Evolutionary conservation across 2,797 vertebrate species (phyloP), one percentile per base, ranked within the genome.

Genomic region (Loris lydekkerianus): DNA sequence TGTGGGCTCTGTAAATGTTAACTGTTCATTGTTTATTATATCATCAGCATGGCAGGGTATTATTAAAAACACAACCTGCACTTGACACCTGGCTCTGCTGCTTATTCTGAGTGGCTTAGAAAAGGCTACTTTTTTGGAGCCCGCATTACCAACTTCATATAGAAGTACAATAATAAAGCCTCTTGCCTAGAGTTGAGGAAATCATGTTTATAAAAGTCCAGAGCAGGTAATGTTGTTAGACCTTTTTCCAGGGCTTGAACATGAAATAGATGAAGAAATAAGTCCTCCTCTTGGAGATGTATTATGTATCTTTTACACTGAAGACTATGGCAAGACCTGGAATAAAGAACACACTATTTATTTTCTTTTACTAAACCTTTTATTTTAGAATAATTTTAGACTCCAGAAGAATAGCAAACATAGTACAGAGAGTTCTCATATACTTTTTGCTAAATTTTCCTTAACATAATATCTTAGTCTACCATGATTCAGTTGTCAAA

Each of bases 371-470:
- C 46, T 56, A 75, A 67, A 3, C 43, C 43, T 93, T 89, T 84
- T 87, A 80, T 73, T 90, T 85, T 65, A 77, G 53, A 78, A 27
- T 88, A 69, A 75, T 61, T 75, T 76, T n/a, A 86, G 67, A 70
- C 1, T 76, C 84, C 4, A 25, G 73, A 87, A 80, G 61, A 80
- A 8, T 84, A 83, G n/a, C 37, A 76, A 31, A 77, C 75, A 34
- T 77, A 73, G 5, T 63, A 58, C n/a, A 78, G 29, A 67, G 56
- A 77, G 27, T 83, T 82, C 31, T 53, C 2, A 1, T 61, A 6
- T 46, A 27, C 40, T 72, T 13, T 86, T 88, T 63, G 21, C 23
- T 81, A 21, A 15, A 4, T 81, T 69, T 92, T 5, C 8, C 61
- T 9, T 83, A 27, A 75, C 14, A 27, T 83, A 73, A 31, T 21